Conservation (phyloP, 1,140 invertebrate genomes). For the Proales similis region DNA sequence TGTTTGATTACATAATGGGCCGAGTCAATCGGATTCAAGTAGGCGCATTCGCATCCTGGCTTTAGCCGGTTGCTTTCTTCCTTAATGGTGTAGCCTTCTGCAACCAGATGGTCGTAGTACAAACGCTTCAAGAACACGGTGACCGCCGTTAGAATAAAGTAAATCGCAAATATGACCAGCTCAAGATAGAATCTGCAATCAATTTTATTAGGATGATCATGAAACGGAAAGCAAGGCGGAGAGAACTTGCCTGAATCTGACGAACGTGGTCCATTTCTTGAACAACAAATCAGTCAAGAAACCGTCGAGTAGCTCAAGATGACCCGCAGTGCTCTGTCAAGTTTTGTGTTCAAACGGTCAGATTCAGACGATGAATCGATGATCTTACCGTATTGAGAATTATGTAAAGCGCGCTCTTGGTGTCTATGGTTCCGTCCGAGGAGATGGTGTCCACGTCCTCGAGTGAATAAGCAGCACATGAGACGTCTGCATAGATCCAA, state of each 20-base stretch:
- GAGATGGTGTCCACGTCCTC: constrained; percentile 89
- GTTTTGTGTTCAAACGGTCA: not conserved
- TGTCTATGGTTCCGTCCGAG: constrained; percentile 79
- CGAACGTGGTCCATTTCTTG: constrained; percentile 96
- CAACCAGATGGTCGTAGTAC: constrained; percentile 51
- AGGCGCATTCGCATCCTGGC: constrained; percentile 41
- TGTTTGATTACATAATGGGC: constrained; percentile 17
- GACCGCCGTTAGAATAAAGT: constrained; percentile 76
- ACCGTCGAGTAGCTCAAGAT: constrained; percentile 89
- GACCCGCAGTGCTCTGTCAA: constrained; percentile 79
- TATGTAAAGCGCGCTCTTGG: constrained; percentile 85
- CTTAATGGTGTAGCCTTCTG: constrained; percentile 38
- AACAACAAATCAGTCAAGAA: constrained; percentile 83
- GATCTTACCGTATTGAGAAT: constrained; percentile 86
- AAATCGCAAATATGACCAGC: constrained; percentile 78
- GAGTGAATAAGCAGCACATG: constrained; percentile 91
- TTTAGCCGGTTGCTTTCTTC: constrained; percentile 39
- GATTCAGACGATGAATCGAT: constrained; percentile 37
- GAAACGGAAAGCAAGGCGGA: constrained; percentile 2
- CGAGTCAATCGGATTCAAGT: constrained; percentile 26
- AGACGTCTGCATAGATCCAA: constrained; percentile 77
- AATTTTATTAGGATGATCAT: constrained; percentile 1
- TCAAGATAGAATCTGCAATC: constrained; percentile 74
- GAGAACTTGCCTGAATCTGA: constrained; percentile 65
- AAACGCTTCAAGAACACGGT: constrained; percentile 65